Evolutionary conservation across 92 coral and sea anemone genomes (phyloP).

Genomic region (Phymanthus crucifer): DNA sequence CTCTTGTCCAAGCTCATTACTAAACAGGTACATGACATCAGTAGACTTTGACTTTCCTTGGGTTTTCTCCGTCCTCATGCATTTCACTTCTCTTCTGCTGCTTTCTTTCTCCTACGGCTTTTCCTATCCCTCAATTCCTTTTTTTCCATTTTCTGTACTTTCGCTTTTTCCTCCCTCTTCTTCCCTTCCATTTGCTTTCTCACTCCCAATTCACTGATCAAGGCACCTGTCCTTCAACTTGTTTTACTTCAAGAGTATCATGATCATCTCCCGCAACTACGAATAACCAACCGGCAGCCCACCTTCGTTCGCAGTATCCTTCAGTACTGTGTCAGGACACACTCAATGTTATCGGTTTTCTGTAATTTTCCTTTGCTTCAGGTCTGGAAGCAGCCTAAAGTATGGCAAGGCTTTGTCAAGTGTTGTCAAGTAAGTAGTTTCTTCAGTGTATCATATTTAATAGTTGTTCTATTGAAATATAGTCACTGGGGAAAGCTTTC

Average conservation of each 20-base stretch:
- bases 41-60: no score
- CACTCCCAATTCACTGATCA: not conserved
- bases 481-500: no score
- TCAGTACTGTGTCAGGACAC: not conserved
- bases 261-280: no score
- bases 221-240: no score
- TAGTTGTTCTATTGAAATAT: no score
- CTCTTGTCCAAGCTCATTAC: conserved; percentile 93
- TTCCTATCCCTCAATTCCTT: not conserved
- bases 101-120: not conserved
- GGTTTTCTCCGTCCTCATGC: no score
- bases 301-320: not conserved
- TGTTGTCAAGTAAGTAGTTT: conserved; percentile 92
- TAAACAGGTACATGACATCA: conserved; percentile 69
- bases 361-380: conserved; percentile 12
- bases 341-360: no score
- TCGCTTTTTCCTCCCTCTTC: not conserved
- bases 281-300: not conserved
- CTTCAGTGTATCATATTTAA: no score
- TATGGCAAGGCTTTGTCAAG: conserved; percentile 99
- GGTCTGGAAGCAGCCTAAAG: conserved; percentile 99
- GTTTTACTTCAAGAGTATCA: not conserved
- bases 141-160: not conserved
- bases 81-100: not conserved
- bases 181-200: not conserved